Evolutionary conservation across 30 jellyfish, hydroid and myxozoan species (phyloP), one percentile per base, ranked within the genome.

Genomic region (Phacellophora camtschatica): DNA sequence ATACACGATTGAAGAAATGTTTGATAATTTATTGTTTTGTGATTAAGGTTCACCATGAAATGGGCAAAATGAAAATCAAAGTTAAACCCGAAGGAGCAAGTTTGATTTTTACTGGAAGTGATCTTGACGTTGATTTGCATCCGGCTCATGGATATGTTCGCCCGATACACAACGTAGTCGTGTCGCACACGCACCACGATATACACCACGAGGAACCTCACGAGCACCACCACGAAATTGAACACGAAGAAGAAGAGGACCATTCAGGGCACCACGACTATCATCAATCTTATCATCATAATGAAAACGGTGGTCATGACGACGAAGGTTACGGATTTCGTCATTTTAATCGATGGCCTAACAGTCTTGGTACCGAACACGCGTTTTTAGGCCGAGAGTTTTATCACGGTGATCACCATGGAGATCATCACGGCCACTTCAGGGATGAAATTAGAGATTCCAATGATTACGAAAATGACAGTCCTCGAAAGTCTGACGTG

Each of bases 61-160:
- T 90, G 98, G 98, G 98, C 19, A 69, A 84, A 45, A 90, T 90
- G 98, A 90, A 90, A 65, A 90, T 90, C 35, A 83, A 90, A 64
- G 95, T 95, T 19, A 90, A 83, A 54, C 98, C 98, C 0, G 98
- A 84, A 43, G 98, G 98, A n/a, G 98, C 98, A 43, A 90, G 84
- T 18, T 54, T 90, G 71, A 77, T 74, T 20, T 90, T 90, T 54
- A 49, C 90, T 39, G 98, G 98, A 10, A 96, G 98, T 8, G 98
- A 90, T 41, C 84, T 90, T 4, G 94, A 90, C 66, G 98, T 90
- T 25, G 95, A 81, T 39, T 51, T 90, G 80, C 95, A 77, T 37
- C 98, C 98, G 7, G 98, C 98, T 6, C 98, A 90, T 57, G 87
- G 90, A 23, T 74, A 63, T 42, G 90, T 80, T 20, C 80, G 82